phyloP scores from a whole-genome alignment of 2,888 invertebrate genomes.

The Pristionchus fissidentatus region DNA sequence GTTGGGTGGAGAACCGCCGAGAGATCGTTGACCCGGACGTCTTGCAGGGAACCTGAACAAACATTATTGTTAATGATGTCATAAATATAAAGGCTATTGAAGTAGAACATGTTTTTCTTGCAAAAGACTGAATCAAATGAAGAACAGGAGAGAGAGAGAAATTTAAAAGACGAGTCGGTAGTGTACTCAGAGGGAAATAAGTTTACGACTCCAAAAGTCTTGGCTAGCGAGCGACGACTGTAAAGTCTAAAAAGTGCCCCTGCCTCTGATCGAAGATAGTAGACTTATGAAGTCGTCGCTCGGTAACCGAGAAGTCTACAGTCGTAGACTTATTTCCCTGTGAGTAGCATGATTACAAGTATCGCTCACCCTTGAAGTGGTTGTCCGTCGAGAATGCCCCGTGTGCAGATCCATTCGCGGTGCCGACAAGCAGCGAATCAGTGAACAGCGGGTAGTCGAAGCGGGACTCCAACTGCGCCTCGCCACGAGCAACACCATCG shows the following conservation, averaged over 20 bases:
- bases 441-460: slow-evolving; percentile 71
- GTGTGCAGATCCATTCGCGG: slow-evolving; percentile 51
- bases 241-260: too few species aligned
- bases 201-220: too few species aligned
- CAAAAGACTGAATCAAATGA: neutral
- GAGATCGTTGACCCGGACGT: slow-evolving; percentile 69
- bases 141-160: too few species aligned
- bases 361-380: slow-evolving; percentile 55
- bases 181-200: too few species aligned
- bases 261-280: too few species aligned
- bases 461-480: slow-evolving; percentile 60
- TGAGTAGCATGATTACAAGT: too few species aligned
- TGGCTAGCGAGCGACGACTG: too few species aligned
- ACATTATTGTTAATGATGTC: neutral
- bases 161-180: too few species aligned
- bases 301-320: too few species aligned
- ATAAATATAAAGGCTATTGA: neutral
- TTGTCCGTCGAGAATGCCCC: slow-evolving; percentile 54
- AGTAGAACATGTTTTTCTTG: neutral
- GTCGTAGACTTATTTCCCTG: too few species aligned
- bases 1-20: slow-evolving; percentile 65
- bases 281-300: too few species aligned
- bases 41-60: slow-evolving; percentile 68
- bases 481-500: slow-evolving; percentile 60
- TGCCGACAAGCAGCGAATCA: slow-evolving; percentile 68